phyloP scores from a whole-genome alignment of 64 coral and sea anemone genomes.

The Stichodactyla helianthus region DNA sequence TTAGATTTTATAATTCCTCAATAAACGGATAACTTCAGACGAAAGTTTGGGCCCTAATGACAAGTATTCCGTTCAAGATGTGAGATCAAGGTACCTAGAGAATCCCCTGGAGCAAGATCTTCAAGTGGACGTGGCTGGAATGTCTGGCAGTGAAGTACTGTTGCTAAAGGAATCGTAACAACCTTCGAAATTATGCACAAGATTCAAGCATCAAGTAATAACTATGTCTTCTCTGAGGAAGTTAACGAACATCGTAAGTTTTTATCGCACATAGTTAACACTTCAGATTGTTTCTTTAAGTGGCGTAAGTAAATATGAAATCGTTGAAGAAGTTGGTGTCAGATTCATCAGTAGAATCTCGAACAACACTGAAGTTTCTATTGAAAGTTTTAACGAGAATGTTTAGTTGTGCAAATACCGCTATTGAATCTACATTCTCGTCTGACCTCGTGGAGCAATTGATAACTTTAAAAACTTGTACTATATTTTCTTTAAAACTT shows the following conservation, averaged over 20 bases:
- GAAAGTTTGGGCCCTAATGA: not conserved
- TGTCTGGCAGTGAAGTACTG: not conserved
- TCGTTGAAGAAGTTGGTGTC: not conserved
- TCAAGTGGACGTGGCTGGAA: not conserved
- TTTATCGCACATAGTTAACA: not conserved
- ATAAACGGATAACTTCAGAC: not conserved
- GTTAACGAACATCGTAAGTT: constrained; percentile 2
- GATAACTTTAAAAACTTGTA: not conserved
- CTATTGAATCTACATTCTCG: not conserved
- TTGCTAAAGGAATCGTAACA: not conserved
- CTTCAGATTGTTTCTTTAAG: not conserved
- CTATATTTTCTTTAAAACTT: too few species aligned
- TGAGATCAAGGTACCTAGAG: not conserved
- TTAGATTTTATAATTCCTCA: not conserved
- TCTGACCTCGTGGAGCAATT: not conserved
- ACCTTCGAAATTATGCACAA: constrained; percentile 19
- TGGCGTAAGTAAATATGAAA: not conserved
- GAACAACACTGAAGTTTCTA: not conserved
- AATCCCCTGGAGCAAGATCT: not conserved
- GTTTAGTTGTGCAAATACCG: not conserved
- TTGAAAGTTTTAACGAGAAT: not conserved
- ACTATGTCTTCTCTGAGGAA: constrained; percentile 19
- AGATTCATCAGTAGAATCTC: not conserved
- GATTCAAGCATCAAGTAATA: not conserved
- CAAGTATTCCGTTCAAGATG: not conserved